Evolutionary conservation across 1,140 invertebrate species (phyloP).

Genomic region (Drosophila lini): DNA sequence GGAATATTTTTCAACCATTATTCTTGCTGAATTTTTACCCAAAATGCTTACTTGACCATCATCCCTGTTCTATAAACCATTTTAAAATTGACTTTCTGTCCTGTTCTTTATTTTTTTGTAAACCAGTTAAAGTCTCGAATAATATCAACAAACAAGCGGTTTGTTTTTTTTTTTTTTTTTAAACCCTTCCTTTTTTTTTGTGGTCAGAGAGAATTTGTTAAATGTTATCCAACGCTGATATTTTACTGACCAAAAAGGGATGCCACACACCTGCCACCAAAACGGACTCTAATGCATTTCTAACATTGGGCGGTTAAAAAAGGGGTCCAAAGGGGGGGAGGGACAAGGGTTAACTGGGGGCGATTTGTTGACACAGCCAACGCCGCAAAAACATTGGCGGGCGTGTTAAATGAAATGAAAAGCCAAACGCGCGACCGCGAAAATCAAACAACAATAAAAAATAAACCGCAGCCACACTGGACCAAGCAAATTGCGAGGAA

Average conservation of each 20-base stretch:
- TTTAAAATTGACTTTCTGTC: slow-evolving; percentile 8
- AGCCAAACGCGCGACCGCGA: slow-evolving; percentile 78
- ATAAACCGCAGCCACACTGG: slow-evolving; percentile 58
- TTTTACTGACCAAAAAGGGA: slow-evolving; percentile 27
- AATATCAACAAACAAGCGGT: slow-evolving; percentile 33
- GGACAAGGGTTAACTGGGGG: neutral
- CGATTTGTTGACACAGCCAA: slow-evolving; percentile 71
- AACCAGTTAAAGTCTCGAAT: slow-evolving; percentile 15
- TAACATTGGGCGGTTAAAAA: slow-evolving; percentile 27
- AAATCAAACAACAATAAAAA: slow-evolving; percentile 83
- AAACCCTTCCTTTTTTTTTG: neutral
- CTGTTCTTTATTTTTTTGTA: neutral
- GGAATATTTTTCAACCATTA: neutral
- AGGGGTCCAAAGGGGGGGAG: neutral
- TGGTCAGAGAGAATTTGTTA: neutral
- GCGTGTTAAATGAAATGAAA: slow-evolving; percentile 78
- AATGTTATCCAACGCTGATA: slow-evolving; percentile 36
- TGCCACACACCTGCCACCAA: slow-evolving; percentile 19
- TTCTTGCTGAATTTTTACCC: neutral
- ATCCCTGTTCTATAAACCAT: neutral
- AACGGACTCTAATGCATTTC: slow-evolving; percentile 60
- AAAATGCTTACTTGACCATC: slow-evolving; percentile 3
- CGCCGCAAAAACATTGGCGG: slow-evolving; percentile 74
- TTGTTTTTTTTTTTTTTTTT: slow-evolving; percentile 1
- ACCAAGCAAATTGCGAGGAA: slow-evolving; percentile 56